phyloP scores from a whole-genome alignment of 64 coral and sea anemone genomes.

The Pachyseris speciosa region DNA sequence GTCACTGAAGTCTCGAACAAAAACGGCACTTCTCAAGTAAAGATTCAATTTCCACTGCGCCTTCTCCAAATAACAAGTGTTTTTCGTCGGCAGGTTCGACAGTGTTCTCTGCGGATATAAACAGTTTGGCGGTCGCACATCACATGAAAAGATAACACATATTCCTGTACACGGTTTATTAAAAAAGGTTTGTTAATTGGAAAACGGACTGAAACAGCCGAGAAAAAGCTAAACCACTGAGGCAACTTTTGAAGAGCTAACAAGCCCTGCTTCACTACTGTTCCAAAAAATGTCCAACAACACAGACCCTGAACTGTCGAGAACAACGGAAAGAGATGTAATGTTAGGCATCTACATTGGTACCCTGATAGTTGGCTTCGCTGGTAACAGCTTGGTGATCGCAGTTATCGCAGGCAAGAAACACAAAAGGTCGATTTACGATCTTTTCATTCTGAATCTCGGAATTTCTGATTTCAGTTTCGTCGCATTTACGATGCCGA shows the following conservation, averaged over 20 bases:
- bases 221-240: too few species aligned
- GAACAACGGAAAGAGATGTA: background rate
- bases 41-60: too few species aligned
- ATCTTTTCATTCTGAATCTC: slow-evolving; percentile 78
- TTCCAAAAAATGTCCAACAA: background rate
- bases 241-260: too few species aligned
- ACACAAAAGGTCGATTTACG: slow-evolving; percentile 42
- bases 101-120: too few species aligned
- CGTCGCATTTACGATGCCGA: slow-evolving; percentile 1
- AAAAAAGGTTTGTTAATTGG: too few species aligned
- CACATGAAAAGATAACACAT: too few species aligned
- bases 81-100: background rate
- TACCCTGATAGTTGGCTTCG: slow-evolving; percentile 9
- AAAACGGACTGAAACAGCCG: too few species aligned
- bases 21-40: background rate
- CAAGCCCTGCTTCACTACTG: background rate
- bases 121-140: too few species aligned
- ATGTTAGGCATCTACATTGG: slow-evolving; percentile 19
- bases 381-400: slow-evolving; percentile 62
- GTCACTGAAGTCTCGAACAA: background rate
- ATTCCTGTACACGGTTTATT: too few species aligned
- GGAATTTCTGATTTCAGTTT: slow-evolving; percentile 62
- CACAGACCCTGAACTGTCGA: background rate
- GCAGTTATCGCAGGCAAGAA: slow-evolving; percentile 47
- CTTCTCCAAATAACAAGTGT: background rate